Conservation (phyloP, 2,797 vertebrate genomes). For the Lacerta bilineata region DNA sequence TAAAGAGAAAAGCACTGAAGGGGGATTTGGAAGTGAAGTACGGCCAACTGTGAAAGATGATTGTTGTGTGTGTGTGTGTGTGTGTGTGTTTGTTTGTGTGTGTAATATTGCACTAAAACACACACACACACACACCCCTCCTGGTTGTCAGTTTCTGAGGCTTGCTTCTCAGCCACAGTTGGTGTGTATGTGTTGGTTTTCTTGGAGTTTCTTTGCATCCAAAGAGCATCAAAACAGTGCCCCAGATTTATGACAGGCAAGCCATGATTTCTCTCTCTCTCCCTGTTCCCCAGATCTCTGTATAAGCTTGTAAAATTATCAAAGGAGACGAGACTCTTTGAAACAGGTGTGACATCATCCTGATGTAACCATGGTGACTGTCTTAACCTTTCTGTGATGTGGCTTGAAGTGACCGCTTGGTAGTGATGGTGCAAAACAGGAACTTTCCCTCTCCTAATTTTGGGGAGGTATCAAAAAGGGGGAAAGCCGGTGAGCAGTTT, state of each 20-base stretch:
- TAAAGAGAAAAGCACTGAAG: background rate
- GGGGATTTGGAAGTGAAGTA: rapidly evolving
- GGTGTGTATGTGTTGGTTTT: background rate
- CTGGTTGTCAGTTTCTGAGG: no score
- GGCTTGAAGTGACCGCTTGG: background rate
- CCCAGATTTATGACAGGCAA: no score
- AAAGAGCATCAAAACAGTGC: no score
- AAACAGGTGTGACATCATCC: slow-evolving; percentile 75
- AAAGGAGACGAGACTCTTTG: slow-evolving; percentile 60
- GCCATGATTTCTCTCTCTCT: rapidly evolving
- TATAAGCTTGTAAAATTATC: slow-evolving; percentile 66
- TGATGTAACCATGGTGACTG: slow-evolving; percentile 68
- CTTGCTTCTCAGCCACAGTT: background rate
- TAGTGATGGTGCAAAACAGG: background rate
- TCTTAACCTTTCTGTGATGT: slow-evolving; percentile 4
- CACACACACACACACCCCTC: background rate
- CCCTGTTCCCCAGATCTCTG: slow-evolving; percentile 44
- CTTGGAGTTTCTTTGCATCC: background rate
- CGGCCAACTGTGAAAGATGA: no score
- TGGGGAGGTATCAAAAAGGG: background rate
- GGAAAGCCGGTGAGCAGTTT: background rate
- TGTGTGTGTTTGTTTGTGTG: background rate
- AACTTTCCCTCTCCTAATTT: background rate
- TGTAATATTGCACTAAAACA: no score
- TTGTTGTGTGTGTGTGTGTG: no score